Base-by-base conservation (phyloP, 2,888 invertebrate species). In the Caenorhabditis sp. region DNA sequence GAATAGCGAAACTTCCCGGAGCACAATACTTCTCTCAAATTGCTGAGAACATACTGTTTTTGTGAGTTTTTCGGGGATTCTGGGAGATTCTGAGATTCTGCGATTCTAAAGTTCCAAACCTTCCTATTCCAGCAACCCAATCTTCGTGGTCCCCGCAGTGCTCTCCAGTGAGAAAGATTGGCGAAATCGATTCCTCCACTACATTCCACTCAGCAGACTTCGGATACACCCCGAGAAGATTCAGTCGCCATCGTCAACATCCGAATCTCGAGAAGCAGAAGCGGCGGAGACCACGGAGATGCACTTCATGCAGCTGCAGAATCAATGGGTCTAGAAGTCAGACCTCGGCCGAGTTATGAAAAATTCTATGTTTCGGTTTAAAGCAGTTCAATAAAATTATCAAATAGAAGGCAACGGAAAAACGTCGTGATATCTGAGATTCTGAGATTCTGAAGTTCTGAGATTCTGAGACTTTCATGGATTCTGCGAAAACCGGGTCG, bases 251-350 rank as follows among this genome's bases (percentile, higher is more conserved):
- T 38, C 8, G 38, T n/a, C n/a, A n/a, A n/a, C 6, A 10, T 38
- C 38, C 12, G 28, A 64, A 24, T 24, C 47, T 5, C 14, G 14
- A 8, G 61, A 61, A 24, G 2, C 41, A 2, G 26, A 64, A 47
- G 26, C 44, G 1, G 35, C 47, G 28, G 31, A 44, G 0, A n/a
- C 56, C 1, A 49, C 75, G 0, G 58, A 56, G 0, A 49, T 49
- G 24, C 47, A 75, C 35, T 75, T 81, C n/a, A 19, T 28, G 16
- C 81, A 81, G 49, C 41, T 81, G 19, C 54, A 72, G 64, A 70
- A 24, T 49, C 54, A 58, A 49, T 81, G 81, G 81, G 56, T n/a
- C n/a, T n/a, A n/a, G n/a, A n/a, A 31, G 31, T 31, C 7, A 31
- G 31, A 31, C 31, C 31, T 6, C 31, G 31, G 31, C 31, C 5